Evolutionary conservation across 2,113 vertebrate genomes (phyloP), one percentile per base, ranked within the genome.

Genomic region (Elanoides forficatus): DNA sequence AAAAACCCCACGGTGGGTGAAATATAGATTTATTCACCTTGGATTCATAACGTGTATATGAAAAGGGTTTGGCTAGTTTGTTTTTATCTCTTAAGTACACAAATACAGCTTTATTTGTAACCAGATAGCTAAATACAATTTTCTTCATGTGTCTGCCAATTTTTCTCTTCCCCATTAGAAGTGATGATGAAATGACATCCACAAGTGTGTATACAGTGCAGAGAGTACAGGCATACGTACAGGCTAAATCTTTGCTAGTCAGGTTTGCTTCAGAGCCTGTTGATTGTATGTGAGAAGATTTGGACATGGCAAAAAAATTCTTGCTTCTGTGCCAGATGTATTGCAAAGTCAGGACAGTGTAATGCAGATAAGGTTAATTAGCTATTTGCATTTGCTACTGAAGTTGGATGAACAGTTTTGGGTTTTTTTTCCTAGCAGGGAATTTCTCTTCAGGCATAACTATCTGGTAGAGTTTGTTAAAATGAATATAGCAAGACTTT

Each of bases 331-430:
- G 91, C 95, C 95, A 97, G 81, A 60, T 55, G 74, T 87, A 34
- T 73, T 87, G 76, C 78, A 50, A 89, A 95, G 78, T 91, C 78
- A 83, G 86, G 91, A 80, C 86, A 93, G 45, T 66, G 70, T 90
- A 91, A 88, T 78, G 74, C 81, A 97, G 96, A 97, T 97, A 96
- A 97, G 87, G 89, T 95, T 97, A 96, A 96, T 97, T 97, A 96
- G 93, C 71, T 92, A 68, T 97, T 97, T 96, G 86, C 90, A 81
- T 97, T 90, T 93, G 84, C 78, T 94, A 47, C 84, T 95, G 96
- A 90, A 94, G 91, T 93, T 91, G 78, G 58, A 82, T 53, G 84
- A 89, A 48, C 62, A 50, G 17, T 11, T 75, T 11, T 40, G 8
- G 11, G 53, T 78, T 90, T 62, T 72, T 56, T 60, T 36, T 11